Evolutionary conservation across 2,113 vertebrate species (phyloP).

Genomic region (Stigmatopora nigra): DNA sequence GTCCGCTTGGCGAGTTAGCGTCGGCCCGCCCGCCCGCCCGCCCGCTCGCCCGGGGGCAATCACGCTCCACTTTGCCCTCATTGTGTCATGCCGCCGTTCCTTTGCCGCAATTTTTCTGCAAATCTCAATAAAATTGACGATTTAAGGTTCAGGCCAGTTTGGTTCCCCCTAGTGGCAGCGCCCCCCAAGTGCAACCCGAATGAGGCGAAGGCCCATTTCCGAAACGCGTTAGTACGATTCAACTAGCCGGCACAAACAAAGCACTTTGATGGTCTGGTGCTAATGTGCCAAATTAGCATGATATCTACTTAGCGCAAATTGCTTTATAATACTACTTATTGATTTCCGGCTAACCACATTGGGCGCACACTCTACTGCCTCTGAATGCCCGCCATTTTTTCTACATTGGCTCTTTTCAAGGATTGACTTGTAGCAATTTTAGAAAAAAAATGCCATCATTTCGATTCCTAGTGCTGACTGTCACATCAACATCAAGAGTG

Average conservation of each 20-base stretch:
- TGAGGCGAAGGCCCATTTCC: neutral
- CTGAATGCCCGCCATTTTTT: too few species aligned
- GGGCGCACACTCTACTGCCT: too few species aligned
- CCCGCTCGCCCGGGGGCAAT: neutral
- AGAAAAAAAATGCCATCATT: neutral
- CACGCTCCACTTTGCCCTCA: neutral
- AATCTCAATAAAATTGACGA: neutral
- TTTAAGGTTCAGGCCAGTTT: neutral
- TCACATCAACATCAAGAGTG: neutral
- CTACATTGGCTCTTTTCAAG: too few species aligned
- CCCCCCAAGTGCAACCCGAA: neutral
- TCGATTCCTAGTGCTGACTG: neutral
- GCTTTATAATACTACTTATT: too few species aligned
- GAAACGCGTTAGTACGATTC: neutral
- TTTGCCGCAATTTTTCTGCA: neutral
- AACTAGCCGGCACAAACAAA: too few species aligned
- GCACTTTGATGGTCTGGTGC: too few species aligned
- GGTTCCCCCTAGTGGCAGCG: neutral
- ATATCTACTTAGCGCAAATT: too few species aligned
- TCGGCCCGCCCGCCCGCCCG: too few species aligned
- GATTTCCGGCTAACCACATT: too few species aligned
- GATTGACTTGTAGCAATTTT: neutral
- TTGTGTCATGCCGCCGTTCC: conserved; percentile 2
- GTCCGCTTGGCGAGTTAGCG: neutral
- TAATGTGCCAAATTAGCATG: too few species aligned